Evolutionary conservation across 1,140 invertebrate genomes (phyloP).

Genomic region (Prorops nasuta): DNA sequence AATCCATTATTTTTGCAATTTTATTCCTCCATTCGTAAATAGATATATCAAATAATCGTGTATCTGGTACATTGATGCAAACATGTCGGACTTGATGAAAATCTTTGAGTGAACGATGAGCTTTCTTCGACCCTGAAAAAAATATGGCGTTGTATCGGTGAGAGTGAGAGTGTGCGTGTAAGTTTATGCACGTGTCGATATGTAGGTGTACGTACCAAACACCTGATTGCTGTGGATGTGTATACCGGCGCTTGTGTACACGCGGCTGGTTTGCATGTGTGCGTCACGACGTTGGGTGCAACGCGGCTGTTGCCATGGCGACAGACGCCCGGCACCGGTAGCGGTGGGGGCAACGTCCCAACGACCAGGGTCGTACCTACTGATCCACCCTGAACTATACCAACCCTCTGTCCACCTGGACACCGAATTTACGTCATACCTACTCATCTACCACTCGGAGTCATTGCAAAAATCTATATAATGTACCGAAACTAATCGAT

Average conservation of each 20-base stretch:
- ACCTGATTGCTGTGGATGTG: not conserved
- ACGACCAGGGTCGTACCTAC: slow-evolving; percentile 49
- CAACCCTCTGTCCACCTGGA: slow-evolving; percentile 17
- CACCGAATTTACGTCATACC: slow-evolving; percentile 14
- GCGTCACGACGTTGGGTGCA: slow-evolving; percentile 43
- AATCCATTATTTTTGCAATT: no score
- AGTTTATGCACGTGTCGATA: slow-evolving; percentile 6
- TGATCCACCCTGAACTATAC: slow-evolving; percentile 35
- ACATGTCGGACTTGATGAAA: no score
- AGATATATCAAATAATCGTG: no score
- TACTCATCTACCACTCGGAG: not conserved
- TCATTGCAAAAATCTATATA: no score
- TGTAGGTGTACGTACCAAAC: slow-evolving; percentile 6
- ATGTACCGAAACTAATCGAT: no score
- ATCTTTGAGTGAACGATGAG: no score
- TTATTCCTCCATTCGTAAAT: no score
- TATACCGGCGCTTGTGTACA: not conserved
- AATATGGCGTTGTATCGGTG: no score
- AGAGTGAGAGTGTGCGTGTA: no score
- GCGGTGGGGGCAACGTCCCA: slow-evolving; percentile 53
- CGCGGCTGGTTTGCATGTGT: slow-evolving; percentile 23
- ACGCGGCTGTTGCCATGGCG: slow-evolving; percentile 56
- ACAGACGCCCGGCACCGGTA: slow-evolving; percentile 53
- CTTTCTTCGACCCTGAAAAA: no score
- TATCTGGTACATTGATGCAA: no score